These are phyloP conservation scores for Forbesichthys agassizii DNA, from an alignment of 2,113 vertebrate species.

Conservation along the genomic window DNA sequence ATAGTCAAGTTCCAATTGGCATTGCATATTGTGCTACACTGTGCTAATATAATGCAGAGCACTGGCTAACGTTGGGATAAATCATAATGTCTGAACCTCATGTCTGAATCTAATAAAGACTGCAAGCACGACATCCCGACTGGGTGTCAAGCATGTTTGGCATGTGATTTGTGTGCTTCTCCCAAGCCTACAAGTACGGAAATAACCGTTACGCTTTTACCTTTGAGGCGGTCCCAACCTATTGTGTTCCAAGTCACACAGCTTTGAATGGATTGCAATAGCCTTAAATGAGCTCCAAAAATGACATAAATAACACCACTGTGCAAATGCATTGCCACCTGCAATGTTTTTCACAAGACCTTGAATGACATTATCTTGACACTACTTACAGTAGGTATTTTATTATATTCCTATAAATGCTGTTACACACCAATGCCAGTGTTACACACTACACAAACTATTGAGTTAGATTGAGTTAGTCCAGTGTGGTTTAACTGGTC, in stretches of 20 bases:
- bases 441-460: not conserved
- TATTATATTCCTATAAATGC: not conserved
- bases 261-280: not conserved
- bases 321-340: not conserved
- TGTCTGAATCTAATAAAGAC: slow-evolving; percentile 20
- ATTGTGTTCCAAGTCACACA: not conserved
- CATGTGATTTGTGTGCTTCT: not conserved
- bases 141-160: slow-evolving; percentile 14
- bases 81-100: slow-evolving; percentile 9
- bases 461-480: not conserved
- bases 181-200: not conserved
- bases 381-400: not conserved
- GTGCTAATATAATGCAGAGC: slow-evolving; percentile 1
- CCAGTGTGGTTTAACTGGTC: not conserved
- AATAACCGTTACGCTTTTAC: not conserved
- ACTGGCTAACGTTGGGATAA: not conserved
- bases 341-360: not conserved
- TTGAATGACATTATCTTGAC: not conserved
- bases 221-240: not conserved
- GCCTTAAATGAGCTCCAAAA: not conserved
- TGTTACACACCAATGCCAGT: not conserved
- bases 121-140: slow-evolving; percentile 8
- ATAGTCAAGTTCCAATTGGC: slow-evolving; percentile 20
- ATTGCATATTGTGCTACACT: not conserved
- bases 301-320: not conserved